These are phyloP conservation scores for Hylaeus anthracinus DNA, from an alignment of 1,140 invertebrate species.

Conservation along the genomic window DNA sequence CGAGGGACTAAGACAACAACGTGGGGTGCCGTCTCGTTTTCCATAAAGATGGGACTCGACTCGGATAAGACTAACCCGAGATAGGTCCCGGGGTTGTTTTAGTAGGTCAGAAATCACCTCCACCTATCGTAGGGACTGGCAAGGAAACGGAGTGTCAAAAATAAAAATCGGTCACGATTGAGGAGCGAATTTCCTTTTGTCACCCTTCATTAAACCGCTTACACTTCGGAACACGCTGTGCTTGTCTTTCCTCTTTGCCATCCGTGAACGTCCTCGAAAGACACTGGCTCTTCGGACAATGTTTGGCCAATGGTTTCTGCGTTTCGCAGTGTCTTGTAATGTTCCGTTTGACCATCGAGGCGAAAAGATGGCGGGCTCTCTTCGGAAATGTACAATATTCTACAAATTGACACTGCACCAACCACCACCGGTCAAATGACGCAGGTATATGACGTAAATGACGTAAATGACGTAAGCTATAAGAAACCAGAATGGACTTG, in stretches of 20 bases:
- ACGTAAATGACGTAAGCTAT: no score
- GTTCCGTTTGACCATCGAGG: neutral
- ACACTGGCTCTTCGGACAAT: neutral
- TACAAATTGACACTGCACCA: no score
- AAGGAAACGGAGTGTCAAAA: conserved; percentile 39
- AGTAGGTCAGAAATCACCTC: conserved; percentile 66
- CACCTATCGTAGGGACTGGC: conserved; percentile 30
- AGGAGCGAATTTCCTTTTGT: conserved; percentile 31
- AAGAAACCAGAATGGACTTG: no score
- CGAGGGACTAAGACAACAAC: conserved; percentile 60
- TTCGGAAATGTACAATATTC: no score
- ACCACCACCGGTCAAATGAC: no score
- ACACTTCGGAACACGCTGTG: neutral
- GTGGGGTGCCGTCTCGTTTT: conserved; percentile 48
- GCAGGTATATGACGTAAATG: no score
- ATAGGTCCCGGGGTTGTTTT: conserved; percentile 67
- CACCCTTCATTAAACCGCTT: neutral
- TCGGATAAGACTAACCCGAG: conserved; percentile 50
- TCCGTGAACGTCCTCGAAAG: conserved; percentile 12
- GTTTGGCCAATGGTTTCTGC: conserved; percentile 1
- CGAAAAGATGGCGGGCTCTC: no score
- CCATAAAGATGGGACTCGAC: conserved; percentile 28
- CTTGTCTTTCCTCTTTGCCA: conserved; percentile 8
- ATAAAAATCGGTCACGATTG: conserved; percentile 51
- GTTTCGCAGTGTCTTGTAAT: neutral